Evolutionary conservation across 2,113 vertebrate species (phyloP).

Genomic region (Corynorhinus townsendii): DNA sequence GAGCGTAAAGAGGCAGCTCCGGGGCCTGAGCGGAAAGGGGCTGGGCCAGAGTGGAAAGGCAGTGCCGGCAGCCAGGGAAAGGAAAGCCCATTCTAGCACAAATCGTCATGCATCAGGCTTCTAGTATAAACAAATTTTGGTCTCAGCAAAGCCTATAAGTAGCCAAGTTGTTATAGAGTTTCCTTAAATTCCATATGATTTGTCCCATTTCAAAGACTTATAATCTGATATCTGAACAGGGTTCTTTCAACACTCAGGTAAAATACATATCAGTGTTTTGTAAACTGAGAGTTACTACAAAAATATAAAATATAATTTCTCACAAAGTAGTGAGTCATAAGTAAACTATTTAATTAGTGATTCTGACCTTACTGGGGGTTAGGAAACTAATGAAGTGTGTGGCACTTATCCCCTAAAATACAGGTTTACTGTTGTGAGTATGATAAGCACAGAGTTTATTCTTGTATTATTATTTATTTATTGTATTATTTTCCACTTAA

Average conservation of each 20-base stretch:
- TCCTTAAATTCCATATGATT: neutral
- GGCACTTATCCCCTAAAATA: neutral
- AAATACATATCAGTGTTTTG: neutral
- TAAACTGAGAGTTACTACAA: neutral
- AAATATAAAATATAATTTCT: conserved; percentile 26
- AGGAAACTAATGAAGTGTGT: neutral
- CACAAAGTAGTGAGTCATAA: neutral
- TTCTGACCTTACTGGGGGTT: neutral
- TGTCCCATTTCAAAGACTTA: neutral
- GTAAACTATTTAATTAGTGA: neutral
- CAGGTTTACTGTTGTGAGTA: neutral
- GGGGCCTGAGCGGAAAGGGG: no score
- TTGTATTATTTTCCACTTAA: no score
- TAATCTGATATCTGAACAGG: neutral
- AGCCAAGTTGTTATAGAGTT: neutral
- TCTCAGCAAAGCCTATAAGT: neutral
- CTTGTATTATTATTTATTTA: no score
- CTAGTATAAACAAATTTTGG: neutral
- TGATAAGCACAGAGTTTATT: no score
- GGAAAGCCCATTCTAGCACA: no score
- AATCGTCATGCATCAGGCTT: no score
- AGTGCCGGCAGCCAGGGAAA: no score
- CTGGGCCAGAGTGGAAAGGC: no score
- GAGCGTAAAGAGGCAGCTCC: no score
- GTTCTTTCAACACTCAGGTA: neutral